These are phyloP conservation scores for Malurus leucopterus DNA, from an alignment of 2,797 vertebrate species.

Conservation along the genomic window DNA sequence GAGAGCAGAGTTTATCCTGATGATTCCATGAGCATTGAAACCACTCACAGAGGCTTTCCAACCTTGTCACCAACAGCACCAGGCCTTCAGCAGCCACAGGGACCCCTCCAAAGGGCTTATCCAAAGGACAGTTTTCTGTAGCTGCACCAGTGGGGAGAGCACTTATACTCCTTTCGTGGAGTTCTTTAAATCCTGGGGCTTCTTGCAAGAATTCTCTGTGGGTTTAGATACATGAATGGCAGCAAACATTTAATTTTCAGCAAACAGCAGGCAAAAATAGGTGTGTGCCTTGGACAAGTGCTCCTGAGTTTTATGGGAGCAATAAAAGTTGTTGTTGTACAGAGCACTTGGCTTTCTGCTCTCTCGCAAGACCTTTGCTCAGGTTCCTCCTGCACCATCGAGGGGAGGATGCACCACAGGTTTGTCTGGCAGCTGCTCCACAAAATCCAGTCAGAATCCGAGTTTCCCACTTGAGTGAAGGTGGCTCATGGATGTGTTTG, in stretches of 20 bases:
- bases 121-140: background rate
- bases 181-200: background rate
- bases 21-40: background rate
- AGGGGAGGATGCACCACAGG: background rate
- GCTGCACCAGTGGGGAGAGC: background rate
- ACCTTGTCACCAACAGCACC: background rate
- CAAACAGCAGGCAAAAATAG: constrained; percentile 5
- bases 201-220: background rate
- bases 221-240: background rate
- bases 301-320: constrained; percentile 32
- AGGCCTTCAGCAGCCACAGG: background rate
- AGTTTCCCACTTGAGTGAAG: background rate
- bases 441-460: background rate
- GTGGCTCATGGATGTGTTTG: background rate
- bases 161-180: background rate
- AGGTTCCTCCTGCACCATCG: background rate
- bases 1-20: background rate
- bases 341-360: constrained; percentile 1
- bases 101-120: too few relatives aligned
- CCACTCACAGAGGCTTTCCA: background rate
- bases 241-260: background rate
- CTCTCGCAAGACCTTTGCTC: constrained; percentile 2
- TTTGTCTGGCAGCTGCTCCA: background rate
- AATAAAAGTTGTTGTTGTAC: constrained; percentile 41
- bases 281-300: constrained; percentile 3